Percentiles rank a stretch among this genome's conserved stretches.
phyloP scores from a whole-genome alignment of 1,140 invertebrate genomes.

The Tetraneura akinire region DNA sequence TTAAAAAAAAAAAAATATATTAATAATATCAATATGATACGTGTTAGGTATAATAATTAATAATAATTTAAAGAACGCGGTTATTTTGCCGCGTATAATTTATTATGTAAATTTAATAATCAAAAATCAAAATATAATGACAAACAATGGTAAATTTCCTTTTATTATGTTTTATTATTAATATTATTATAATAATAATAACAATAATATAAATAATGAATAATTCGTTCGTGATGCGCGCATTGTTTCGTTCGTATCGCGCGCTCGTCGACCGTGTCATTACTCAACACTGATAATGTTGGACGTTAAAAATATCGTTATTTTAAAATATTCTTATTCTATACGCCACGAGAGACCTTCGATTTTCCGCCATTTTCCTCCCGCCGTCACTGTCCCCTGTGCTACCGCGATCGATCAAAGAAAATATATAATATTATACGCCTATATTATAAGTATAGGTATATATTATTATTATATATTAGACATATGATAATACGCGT shows the following conservation, averaged over 20 bases:
- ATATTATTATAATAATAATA: too few relatives aligned
- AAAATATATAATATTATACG: too few relatives aligned
- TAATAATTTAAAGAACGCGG: too few relatives aligned
- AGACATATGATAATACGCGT: too few relatives aligned
- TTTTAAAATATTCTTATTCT: neutral
- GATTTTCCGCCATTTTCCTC: neutral
- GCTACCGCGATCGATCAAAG: neutral
- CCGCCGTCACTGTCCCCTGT: too few relatives aligned
- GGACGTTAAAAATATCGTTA: neutral
- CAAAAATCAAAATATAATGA: neutral
- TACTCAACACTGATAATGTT: conserved; percentile 26
- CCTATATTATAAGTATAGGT: too few relatives aligned
- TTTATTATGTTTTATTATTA: too few relatives aligned
- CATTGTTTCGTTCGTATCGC: neutral
- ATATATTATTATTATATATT: too few relatives aligned
- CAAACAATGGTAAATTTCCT: neutral
- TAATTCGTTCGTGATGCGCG: neutral
- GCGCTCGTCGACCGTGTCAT: neutral
- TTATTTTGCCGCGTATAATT: too few relatives aligned
- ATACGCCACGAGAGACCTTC: conserved; percentile 17
- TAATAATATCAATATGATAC: neutral
- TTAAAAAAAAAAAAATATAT: too few relatives aligned
- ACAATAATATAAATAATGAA: too few relatives aligned
- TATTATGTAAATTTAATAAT: neutral
- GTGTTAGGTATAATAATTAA: too few relatives aligned